phyloP scores from a whole-genome alignment of 1,140 invertebrate genomes.

The Cotesia chilonis region DNA sequence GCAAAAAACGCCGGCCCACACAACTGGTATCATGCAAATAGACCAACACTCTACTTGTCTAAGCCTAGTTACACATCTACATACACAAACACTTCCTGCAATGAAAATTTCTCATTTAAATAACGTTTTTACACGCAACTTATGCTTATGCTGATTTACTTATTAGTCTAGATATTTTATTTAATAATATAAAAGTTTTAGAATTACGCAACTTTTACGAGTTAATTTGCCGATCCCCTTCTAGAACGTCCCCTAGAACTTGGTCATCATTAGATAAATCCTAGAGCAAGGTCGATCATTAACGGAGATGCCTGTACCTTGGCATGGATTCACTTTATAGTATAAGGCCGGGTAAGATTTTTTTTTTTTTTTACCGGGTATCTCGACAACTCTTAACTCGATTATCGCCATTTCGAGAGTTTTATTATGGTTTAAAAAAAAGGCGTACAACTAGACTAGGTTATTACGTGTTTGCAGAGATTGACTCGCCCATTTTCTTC shows the following conservation, averaged over 20 bases:
- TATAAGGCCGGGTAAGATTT: conserved; percentile 20
- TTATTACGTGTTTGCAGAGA: conserved; percentile 22
- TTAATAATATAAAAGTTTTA: neutral
- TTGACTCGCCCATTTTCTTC: conserved; percentile 6
- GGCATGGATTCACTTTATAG: conserved; percentile 48
- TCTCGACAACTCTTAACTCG: conserved; percentile 38
- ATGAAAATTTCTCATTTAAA: too few species aligned
- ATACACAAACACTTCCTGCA: neutral
- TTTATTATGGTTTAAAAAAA: too few species aligned
- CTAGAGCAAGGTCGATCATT: conserved; percentile 38
- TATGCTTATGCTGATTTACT: too few species aligned
- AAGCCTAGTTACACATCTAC: neutral
- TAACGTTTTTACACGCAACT: too few species aligned
- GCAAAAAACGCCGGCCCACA: neutral
- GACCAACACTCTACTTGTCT: neutral
- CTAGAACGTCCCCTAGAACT: conserved; percentile 28
- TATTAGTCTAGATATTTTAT: too few species aligned
- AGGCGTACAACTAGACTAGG: too few species aligned
- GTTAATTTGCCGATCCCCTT: neutral
- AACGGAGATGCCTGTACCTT: conserved; percentile 47
- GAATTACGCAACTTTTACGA: neutral
- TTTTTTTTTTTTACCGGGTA: conserved; percentile 27
- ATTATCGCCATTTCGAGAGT: conserved; percentile 48
- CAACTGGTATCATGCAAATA: too few species aligned
- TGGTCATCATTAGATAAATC: conserved; percentile 18